These are phyloP conservation scores for Pollimyrus isidori DNA, from an alignment of 2,113 vertebrate species.

Conservation along the genomic window DNA sequence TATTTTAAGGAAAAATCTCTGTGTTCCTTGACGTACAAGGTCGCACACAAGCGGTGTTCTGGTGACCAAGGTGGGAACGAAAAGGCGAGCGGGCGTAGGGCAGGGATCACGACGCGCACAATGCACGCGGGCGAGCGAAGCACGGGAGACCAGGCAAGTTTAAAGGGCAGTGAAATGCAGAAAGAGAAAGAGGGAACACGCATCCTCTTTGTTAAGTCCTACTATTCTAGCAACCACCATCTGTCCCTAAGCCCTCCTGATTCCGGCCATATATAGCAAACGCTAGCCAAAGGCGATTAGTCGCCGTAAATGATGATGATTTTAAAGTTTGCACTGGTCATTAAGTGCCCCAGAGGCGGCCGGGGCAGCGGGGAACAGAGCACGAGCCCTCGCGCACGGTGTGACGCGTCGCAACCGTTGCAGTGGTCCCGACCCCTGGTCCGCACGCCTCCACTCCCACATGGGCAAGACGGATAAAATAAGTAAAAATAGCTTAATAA, in stretches of 20 bases:
- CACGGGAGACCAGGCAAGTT: neutral
- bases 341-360: neutral
- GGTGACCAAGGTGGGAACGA: neutral
- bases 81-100: neutral
- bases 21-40: neutral
- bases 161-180: neutral
- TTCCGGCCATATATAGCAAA: conserved; percentile 10
- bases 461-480: neutral
- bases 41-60: neutral
- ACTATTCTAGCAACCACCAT: neutral
- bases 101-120: neutral
- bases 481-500: neutral
- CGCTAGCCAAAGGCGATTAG: neutral
- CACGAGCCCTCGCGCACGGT: neutral
- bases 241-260: neutral
- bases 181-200: neutral
- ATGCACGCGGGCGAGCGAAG: neutral
- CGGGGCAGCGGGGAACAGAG: neutral
- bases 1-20: neutral
- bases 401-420: neutral
- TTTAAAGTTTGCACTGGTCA: conserved; percentile 1
- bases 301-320: neutral
- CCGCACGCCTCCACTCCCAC: neutral
- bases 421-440: neutral
- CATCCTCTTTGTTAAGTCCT: conserved; percentile 16